Conservation (phyloP, 2,113 vertebrate genomes). For the Monarcha castaneiventris region DNA sequence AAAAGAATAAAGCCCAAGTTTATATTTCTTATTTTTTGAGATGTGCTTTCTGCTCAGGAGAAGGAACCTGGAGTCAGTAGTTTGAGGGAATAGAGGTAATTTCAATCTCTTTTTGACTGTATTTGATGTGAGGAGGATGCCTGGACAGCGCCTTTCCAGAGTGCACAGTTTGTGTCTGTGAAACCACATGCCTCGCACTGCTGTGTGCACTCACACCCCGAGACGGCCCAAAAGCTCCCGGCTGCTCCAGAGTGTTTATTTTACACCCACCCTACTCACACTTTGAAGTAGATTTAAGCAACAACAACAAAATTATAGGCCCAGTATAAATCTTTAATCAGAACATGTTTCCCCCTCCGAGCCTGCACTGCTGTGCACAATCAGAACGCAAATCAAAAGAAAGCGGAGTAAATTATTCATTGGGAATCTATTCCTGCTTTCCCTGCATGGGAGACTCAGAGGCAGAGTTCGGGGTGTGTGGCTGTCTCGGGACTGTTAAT, state of each 20-base stretch:
- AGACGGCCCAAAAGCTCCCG: background rate
- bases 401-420: slow-evolving; percentile 6
- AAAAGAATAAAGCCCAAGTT: background rate
- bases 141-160: background rate
- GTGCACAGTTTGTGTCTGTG: fast-evolving
- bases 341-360: background rate
- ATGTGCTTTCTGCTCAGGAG: background rate
- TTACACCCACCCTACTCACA: background rate
- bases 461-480: background rate
- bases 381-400: background rate
- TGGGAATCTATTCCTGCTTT: background rate
- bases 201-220: background rate
- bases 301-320: background rate
- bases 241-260: background rate
- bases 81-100: fast-evolving
- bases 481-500: background rate
- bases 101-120: no score
- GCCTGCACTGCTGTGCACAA: background rate
- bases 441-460: fast-evolving
- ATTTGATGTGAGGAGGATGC: background rate
- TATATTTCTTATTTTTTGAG: background rate
- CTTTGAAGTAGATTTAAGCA: background rate
- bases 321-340: slow-evolving; percentile 23
- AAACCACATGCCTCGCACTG: fast-evolving
- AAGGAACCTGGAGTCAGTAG: background rate